Evolutionary conservation across 2,797 vertebrate genomes (phyloP), one percentile per base, ranked within the genome.

Genomic region (Paguma larvata): DNA sequence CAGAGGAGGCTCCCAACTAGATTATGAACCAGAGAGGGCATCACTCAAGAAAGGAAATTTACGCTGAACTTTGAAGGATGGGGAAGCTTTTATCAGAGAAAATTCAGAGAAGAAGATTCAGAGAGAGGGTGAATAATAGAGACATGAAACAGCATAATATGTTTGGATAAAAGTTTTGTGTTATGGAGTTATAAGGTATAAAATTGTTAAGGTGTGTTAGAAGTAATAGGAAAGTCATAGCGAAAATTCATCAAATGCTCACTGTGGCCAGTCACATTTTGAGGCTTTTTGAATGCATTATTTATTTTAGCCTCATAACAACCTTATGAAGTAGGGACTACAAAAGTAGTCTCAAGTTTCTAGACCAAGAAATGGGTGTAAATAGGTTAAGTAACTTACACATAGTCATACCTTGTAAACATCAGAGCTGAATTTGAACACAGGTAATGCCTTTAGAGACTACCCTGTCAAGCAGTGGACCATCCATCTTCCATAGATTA

Each of bases 191-290:
- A 70, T 41, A 91, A 87, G 65, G 59, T 10, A 53, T 62, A 70
- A 79, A 97, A 85, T 85, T 86, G 63, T 25, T 70, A 82, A 27
- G 1, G 14, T 59, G 32, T 48, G 4, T 65, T 89, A 78, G 67
- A 85, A 73, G 2, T 51, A 82, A 63, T 94, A 38, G 80, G 48
- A 75, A 94, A 77, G 21, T 19, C 41, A 77, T 41, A 56, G 30
- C 19, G 72, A 82, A 89, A 94, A 77, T 93, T 95, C n/a, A 68
- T 91, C 38, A 90, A 18, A 11, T 72, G 18, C 5, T 80, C 38
- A 79, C 8, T 38, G 13, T 93, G 46, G 5, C 23, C 34, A 51
- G 25, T 18, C 6, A 44, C 18, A 56, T 85, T 30, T 67, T 85
- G 30, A 85, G 46, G n/a, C 19, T 59, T 75, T 73, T 83, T 59